Conservation (phyloP, 2,888 invertebrate genomes). For the Bombyx huttoni region DNA sequence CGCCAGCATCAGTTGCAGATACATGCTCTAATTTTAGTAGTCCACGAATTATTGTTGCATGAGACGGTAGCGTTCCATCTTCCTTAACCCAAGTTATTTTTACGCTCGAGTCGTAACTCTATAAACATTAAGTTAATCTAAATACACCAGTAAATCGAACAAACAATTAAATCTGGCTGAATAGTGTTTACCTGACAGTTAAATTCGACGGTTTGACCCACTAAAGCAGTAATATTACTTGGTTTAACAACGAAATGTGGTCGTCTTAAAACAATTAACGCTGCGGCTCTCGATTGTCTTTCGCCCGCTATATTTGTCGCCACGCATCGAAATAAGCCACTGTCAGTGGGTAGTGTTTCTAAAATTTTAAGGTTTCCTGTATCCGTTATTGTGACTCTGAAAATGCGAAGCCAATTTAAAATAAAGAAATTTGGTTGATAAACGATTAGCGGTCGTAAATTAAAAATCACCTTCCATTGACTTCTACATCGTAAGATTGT, state of each 20-base stretch:
- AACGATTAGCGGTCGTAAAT: not conserved
- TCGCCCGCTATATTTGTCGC: constrained; percentile 93
- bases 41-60: constrained; percentile 54
- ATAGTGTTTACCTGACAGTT: constrained; percentile 76
- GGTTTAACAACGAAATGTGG: constrained; percentile 91
- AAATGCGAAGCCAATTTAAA: constrained; percentile 14
- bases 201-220: constrained; percentile 88
- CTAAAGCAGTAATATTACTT: constrained; percentile 84
- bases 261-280: constrained; percentile 86
- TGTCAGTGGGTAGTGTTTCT: constrained; percentile 90
- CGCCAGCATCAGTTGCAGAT: constrained; percentile 87
- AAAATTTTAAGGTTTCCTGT: constrained; percentile 92
- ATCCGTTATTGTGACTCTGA: constrained; percentile 84
- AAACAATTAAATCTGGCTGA: not conserved
- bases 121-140: constrained; percentile 18
- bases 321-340: constrained; percentile 92
- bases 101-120: constrained; percentile 60
- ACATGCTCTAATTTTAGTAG: constrained; percentile 84
- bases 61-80: constrained; percentile 51
- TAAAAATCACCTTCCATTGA: constrained; percentile 70
- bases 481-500: constrained; percentile 73
- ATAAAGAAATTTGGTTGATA: not conserved
- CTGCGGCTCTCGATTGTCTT: constrained; percentile 85
- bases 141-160: constrained; percentile 1
- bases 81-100: constrained; percentile 67